Conservation (phyloP, 64 coral and sea anemone species). For the Montipora efflorescens region DNA sequence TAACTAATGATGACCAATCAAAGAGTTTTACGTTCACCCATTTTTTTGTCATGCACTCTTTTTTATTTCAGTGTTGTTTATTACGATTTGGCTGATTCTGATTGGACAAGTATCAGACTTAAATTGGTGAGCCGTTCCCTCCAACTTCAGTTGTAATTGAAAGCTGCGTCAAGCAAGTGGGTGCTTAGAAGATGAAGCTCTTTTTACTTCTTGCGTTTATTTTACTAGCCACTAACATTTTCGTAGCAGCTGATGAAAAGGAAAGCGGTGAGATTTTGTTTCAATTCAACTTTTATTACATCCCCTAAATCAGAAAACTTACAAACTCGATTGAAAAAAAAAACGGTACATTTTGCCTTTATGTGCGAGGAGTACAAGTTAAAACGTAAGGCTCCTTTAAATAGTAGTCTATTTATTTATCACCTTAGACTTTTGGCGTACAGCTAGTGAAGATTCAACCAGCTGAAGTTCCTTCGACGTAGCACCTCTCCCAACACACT, state of each 20-base stretch:
- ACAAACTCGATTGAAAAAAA: too few relatives aligned
- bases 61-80: background rate
- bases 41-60: background rate
- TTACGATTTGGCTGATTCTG: background rate
- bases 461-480: too few relatives aligned
- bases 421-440: too few relatives aligned
- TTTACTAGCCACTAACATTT: background rate
- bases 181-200: background rate
- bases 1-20: background rate
- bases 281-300: background rate
- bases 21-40: background rate
- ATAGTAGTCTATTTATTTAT: too few relatives aligned
- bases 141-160: background rate
- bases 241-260: background rate
- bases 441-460: too few relatives aligned
- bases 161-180: background rate
- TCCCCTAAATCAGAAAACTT: background rate
- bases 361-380: too few relatives aligned
- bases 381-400: too few relatives aligned
- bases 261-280: constrained; percentile 27
- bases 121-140: background rate
- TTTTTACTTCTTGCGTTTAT: background rate
- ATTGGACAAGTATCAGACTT: background rate
- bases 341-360: too few relatives aligned
- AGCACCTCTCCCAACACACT: too few relatives aligned